Conservation (phyloP, 2,113 vertebrate genomes). For the Ellobius talpinus region DNA sequence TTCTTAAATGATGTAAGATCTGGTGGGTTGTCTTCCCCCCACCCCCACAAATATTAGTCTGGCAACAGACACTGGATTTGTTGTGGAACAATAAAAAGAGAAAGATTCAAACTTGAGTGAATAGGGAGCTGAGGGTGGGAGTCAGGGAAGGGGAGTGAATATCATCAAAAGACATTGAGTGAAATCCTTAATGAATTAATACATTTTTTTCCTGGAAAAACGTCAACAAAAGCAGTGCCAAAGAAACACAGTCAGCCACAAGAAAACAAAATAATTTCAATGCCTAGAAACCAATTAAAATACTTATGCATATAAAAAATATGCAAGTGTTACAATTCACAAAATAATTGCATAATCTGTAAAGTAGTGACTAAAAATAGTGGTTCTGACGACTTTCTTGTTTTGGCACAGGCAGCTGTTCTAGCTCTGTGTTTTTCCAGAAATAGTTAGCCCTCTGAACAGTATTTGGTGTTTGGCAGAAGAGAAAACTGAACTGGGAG, state of each 20-base stretch:
- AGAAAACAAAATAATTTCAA: neutral
- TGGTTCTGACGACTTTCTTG: neutral
- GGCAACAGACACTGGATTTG: neutral
- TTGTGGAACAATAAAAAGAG: neutral
- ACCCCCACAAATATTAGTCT: neutral
- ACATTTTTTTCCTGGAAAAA: neutral
- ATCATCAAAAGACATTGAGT: neutral
- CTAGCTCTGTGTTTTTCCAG: neutral
- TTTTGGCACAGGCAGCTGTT: neutral
- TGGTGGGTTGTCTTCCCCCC: neutral
- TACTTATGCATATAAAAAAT: neutral
- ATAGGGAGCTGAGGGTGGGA: neutral
- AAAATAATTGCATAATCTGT: neutral
- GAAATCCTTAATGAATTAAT: neutral
- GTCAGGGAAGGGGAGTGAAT: neutral
- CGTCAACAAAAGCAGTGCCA: neutral
- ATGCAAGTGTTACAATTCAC: neutral
- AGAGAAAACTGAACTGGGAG: neutral
- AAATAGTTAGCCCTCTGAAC: no score
- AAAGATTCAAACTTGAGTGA: neutral
- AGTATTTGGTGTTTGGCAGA: neutral
- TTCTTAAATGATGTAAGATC: neutral
- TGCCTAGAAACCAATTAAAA: neutral
- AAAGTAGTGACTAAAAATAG: neutral
- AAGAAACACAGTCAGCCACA: no score